Percentiles rank a stretch among this genome's conserved stretches.
phyloP scores from a whole-genome alignment of 1,140 invertebrate genomes.

The Drosophila seguyi region DNA sequence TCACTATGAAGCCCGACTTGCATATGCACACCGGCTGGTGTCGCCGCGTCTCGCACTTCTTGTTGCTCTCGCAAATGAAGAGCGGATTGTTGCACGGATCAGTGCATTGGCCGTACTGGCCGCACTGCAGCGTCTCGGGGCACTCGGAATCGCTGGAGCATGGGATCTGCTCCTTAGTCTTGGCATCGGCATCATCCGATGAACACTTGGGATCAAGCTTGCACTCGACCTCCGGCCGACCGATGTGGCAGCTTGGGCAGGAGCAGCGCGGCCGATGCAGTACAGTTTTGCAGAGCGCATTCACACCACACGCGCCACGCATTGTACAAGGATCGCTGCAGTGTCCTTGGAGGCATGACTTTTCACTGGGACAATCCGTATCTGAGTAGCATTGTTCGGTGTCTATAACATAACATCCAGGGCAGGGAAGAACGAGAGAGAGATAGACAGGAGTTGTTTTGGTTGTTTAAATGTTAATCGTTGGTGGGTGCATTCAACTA shows the following conservation, averaged over 20 bases:
- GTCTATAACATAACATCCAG: slow-evolving; percentile 87
- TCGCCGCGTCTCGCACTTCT: slow-evolving; percentile 94
- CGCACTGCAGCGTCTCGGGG: slow-evolving; percentile 91
- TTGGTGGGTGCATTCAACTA: slow-evolving; percentile 77
- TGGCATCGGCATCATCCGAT: slow-evolving; percentile 86
- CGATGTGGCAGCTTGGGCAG: slow-evolving; percentile 94
- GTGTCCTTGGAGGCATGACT: slow-evolving; percentile 94
- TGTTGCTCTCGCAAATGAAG: slow-evolving; percentile 91
- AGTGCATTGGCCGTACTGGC: slow-evolving; percentile 89
- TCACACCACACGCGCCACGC: slow-evolving; percentile 94
- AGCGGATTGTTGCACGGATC: slow-evolving; percentile 90
- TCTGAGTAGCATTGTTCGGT: slow-evolving; percentile 94
- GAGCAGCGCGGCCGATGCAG: slow-evolving; percentile 93
- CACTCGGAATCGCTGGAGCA: slow-evolving; percentile 91
- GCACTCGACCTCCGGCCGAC: slow-evolving; percentile 91
- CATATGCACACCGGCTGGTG: slow-evolving; percentile 95
- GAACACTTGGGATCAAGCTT: slow-evolving; percentile 91
- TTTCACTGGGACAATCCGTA: slow-evolving; percentile 95
- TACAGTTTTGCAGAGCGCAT: slow-evolving; percentile 94
- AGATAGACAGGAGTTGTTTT: slow-evolving; percentile 83
- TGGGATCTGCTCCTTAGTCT: slow-evolving; percentile 86
- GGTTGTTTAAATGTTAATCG: slow-evolving; percentile 77
- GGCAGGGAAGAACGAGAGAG: slow-evolving; percentile 79
- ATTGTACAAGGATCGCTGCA: slow-evolving; percentile 96
- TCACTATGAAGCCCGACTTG: slow-evolving; percentile 94